Base-by-base conservation (phyloP, 92 coral and sea anemone genomes). In the Actinostola sp. region DNA sequence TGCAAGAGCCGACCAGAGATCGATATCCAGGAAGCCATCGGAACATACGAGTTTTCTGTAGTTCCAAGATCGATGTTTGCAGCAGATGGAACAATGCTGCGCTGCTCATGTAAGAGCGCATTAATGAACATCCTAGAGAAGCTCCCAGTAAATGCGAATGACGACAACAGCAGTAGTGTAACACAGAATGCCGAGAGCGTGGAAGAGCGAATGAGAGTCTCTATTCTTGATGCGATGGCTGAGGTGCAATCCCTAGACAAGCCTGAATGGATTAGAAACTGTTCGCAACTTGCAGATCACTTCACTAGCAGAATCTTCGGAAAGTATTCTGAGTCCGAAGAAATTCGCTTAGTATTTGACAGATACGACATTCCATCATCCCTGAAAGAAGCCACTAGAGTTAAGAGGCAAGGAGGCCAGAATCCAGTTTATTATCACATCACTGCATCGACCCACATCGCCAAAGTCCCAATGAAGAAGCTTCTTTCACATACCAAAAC, bases 211-310 rank as follows among this genome's bases (percentile, higher is more conserved):
- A 54, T n/a, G n/a, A 67, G 67, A 44, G 83, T 57, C 20, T 54
- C 61, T 0, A 60, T 55, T 67, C 68, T 77, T 24, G 62, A 79
- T 52, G 77, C 35, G 49, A 82, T 82, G 88, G 88, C 82, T 44
- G 82, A 76, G 73, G 77, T 82, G 67, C 88, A 82, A 31, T 72
- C 78, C 17, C 66, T 75, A 20, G 88, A 82, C 14, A 75, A 75
- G 39, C 78, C 74, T 14, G 72, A 39, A 16, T 28, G 73, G 82
- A 54, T 75, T 49, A 75, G 75, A 77, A 54, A 75, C 64, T 76
- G 88, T 63, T 66, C 71, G 13, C 78, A 75, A 13, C 60, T 75
- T 30, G 75, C 78, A 19, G 73, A 66, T 24, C 58, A 71, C 36
- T 74, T 74, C 61, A 49, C 64, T 19, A 54, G 44, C n/a, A 67